Evolutionary conservation across 2,888 invertebrate genomes (phyloP).

Genomic region (Nyleta sp.): DNA sequence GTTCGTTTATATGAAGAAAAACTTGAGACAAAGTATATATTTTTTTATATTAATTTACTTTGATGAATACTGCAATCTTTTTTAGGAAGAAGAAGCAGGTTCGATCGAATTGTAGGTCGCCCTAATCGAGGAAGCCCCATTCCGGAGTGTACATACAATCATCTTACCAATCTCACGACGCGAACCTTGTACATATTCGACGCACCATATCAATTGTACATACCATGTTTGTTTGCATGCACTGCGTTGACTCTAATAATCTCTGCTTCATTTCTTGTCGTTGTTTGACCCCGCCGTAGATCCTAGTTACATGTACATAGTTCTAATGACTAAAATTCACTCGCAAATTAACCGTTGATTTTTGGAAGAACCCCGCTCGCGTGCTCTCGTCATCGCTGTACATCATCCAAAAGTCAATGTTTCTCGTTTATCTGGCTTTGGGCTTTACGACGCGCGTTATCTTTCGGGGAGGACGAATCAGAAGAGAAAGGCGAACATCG

Average conservation of each 20-base stretch:
- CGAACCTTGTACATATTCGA: slow-evolving; percentile 43
- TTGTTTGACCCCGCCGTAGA: slow-evolving; percentile 44
- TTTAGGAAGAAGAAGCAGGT: slow-evolving; percentile 32
- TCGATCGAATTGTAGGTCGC: slow-evolving; percentile 31
- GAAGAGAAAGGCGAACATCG: slow-evolving; percentile 13
- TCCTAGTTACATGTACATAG: slow-evolving; percentile 43
- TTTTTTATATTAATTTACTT: slow-evolving; percentile 47
- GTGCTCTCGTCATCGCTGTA: slow-evolving; percentile 6
- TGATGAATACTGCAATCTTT: too few relatives aligned
- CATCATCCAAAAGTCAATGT: slow-evolving; percentile 49
- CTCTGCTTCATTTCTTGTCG: slow-evolving; percentile 48
- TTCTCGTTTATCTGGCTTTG: slow-evolving; percentile 58
- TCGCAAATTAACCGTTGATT: slow-evolving; percentile 59
- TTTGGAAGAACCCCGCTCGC: slow-evolving; percentile 33
- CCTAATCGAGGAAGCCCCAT: slow-evolving; percentile 70
- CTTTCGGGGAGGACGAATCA: slow-evolving; percentile 20
- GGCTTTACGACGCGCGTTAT: slow-evolving; percentile 50
- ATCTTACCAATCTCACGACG: slow-evolving; percentile 6
- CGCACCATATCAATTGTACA: slow-evolving; percentile 40
- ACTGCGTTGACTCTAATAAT: slow-evolving; percentile 53
- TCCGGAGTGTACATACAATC: slow-evolving; percentile 68
- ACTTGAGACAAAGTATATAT: slow-evolving; percentile 32
- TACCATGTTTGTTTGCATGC: slow-evolving; percentile 52
- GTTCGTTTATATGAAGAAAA: slow-evolving; percentile 46
- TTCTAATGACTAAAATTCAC: slow-evolving; percentile 60